Percentiles rank a stretch among this genome's conserved stretches.
These are phyloP conservation scores for Acrobasis consociella DNA, from an alignment of 2,888 invertebrate genomes.

Conservation along the genomic window DNA sequence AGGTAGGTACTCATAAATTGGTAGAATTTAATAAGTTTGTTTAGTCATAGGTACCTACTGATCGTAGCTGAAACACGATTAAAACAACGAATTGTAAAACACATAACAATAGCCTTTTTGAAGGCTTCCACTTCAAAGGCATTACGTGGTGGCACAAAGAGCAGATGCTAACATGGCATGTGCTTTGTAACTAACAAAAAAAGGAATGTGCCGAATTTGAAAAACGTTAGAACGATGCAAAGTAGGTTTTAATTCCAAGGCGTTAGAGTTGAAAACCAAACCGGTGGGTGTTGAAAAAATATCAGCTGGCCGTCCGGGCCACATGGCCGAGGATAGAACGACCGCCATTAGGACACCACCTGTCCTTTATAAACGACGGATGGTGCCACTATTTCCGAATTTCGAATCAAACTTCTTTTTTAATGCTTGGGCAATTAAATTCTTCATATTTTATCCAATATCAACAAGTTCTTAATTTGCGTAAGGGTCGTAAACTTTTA, in stretches of 20 bases:
- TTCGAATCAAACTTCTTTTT: conserved; percentile 12
- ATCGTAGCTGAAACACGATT: background rate
- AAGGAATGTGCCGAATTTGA: conserved; percentile 25
- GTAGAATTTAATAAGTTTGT: too few relatives aligned
- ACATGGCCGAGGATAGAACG: conserved; percentile 50
- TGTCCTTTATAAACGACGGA: conserved; percentile 45
- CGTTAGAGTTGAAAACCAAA: background rate
- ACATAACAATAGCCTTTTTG: conserved; percentile 23
- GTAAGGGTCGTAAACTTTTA: too few relatives aligned
- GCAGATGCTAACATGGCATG: conserved; percentile 52
- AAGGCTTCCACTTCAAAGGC: conserved; percentile 26
- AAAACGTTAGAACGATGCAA: conserved; percentile 24
- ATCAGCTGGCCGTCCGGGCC: conserved; percentile 34
- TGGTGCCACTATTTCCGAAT: conserved; percentile 23
- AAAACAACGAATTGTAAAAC: background rate
- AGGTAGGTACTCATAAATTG: too few relatives aligned
- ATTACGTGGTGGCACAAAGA: conserved; percentile 29
- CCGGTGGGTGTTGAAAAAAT: conserved; percentile 22
- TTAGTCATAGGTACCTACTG: background rate
- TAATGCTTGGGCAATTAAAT: background rate
- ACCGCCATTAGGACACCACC: conserved; percentile 60
- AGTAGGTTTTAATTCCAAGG: conserved; percentile 17
- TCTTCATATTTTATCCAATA: background rate
- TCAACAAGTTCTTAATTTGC: too few relatives aligned
- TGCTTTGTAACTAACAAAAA: conserved; percentile 42